Base-by-base conservation (phyloP, 2,113 vertebrate species). In the Eurystomus gularis region DNA sequence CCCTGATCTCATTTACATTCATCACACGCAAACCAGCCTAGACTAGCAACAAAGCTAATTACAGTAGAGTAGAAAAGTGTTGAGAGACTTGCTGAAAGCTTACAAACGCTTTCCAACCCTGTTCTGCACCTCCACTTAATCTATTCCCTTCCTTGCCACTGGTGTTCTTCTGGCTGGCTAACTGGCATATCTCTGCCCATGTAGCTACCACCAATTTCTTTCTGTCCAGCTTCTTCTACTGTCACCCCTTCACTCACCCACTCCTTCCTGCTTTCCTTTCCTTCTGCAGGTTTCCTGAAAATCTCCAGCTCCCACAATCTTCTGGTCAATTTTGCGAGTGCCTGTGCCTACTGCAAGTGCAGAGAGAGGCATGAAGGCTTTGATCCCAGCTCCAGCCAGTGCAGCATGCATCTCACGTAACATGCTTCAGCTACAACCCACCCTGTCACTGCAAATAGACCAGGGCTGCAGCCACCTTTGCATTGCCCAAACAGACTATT, bases 391-490 rank as follows among this genome's bases (percentile, higher is more conserved):
- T 85, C 61, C 61, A 42, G 2, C 6, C 46, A 33, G 19, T 23
- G 35, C 49, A 61, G 40, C 1, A 5, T 2, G 2, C 1, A 3
- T 49, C 65, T 77, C 26, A 3, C 6, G 1, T 9, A 55, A 39
- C 4, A 1, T 16, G 14, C 18, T 24, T 85, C 78, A 82, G 37
- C 73, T 82, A 61, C 42, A 55, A 5, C 7, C 35, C 94, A 15
- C 40, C 15, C 80, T n/a, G 9, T 37, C 44, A 52, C 68, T 69
- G 42, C 49, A 82, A 49, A 64, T 1, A 81, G 21, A 54, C 6
- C 17, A 21, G 14, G 8, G 21, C 17, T 62, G 37, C 7, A 48
- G 31, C 23, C 69, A 75, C 7, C 20, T 51, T 60, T 84, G 46
- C 15, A 28, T n/a, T 95, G 72, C 13, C 37, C 39, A 81, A 42